phyloP scores from a whole-genome alignment of 2,113 vertebrate species.

The Periophthalmodon schlosseri region DNA sequence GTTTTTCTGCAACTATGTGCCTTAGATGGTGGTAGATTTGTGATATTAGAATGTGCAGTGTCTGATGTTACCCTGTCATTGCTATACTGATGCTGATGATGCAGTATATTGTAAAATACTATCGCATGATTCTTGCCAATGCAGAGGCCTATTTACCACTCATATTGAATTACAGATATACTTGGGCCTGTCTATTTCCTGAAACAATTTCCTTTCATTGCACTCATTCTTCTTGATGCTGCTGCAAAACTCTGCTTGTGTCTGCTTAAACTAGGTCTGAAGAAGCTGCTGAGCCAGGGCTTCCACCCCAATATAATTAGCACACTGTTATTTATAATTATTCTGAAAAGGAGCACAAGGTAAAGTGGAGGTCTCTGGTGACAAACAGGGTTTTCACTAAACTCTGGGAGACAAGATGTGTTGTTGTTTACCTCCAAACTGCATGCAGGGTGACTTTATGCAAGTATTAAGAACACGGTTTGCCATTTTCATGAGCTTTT shows the following conservation, averaged over 20 bases:
- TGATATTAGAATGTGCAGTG: background rate
- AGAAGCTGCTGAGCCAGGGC: constrained; percentile 43
- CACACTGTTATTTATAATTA: constrained; percentile 50
- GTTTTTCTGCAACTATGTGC: background rate
- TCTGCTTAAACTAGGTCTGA: constrained; percentile 21
- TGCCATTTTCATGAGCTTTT: background rate
- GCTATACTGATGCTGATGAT: background rate
- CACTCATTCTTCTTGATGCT: constrained; percentile 7
- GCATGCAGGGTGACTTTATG: constrained; percentile 9
- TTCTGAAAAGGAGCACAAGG: constrained; percentile 44
- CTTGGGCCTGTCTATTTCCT: background rate
- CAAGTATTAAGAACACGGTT: background rate
- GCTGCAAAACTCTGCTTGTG: constrained; percentile 13
- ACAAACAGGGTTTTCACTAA: constrained; percentile 35
- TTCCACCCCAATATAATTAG: constrained; percentile 53
- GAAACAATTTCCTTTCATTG: constrained; percentile 10
- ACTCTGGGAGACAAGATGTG: constrained; percentile 2
- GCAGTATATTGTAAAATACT: background rate
- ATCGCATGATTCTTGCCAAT: background rate
- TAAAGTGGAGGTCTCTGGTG: constrained; percentile 35
- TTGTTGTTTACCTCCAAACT: constrained; percentile 40
- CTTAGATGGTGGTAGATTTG: background rate
- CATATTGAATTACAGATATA: background rate
- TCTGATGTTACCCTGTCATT: background rate
- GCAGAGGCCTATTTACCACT: background rate